These are phyloP conservation scores for Cephonodes hylas DNA, from an alignment of 2,888 invertebrate genomes.

Conservation along the genomic window DNA sequence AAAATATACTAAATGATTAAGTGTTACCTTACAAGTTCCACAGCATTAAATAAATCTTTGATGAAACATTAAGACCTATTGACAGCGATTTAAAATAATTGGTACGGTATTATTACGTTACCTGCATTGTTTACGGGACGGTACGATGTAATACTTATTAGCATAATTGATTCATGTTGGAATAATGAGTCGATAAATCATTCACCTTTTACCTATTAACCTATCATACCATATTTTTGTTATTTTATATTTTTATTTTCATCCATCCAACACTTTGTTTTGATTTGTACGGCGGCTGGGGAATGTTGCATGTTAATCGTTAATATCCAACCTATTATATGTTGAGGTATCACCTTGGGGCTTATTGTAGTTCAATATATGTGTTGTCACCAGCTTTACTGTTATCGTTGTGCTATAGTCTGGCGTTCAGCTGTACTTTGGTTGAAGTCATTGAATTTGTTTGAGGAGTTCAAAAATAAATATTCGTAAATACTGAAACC, in stretches of 20 bases:
- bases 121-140: slow-evolving; percentile 5
- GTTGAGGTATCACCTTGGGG: slow-evolving; percentile 17
- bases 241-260: slow-evolving; percentile 55
- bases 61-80: slow-evolving; percentile 22
- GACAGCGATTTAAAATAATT: slow-evolving; percentile 14
- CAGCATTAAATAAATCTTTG: background rate
- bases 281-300: slow-evolving; percentile 76
- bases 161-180: background rate
- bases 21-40: slow-evolving; percentile 23
- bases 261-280: slow-evolving; percentile 75
- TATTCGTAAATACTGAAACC: background rate
- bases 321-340: slow-evolving; percentile 38
- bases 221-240: slow-evolving; percentile 61
- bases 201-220: slow-evolving; percentile 69
- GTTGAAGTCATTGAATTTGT: background rate
- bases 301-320: slow-evolving; percentile 74
- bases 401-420: background rate
- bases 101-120: slow-evolving; percentile 13
- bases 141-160: background rate
- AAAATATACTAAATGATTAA: slow-evolving; percentile 33
- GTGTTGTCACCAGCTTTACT: background rate
- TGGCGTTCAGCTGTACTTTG: background rate
- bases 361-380: background rate
- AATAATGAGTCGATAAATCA: slow-evolving; percentile 10
- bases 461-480: too few species aligned